phyloP scores from a whole-genome alignment of 2,113 vertebrate genomes.

The Rhineura floridana region DNA sequence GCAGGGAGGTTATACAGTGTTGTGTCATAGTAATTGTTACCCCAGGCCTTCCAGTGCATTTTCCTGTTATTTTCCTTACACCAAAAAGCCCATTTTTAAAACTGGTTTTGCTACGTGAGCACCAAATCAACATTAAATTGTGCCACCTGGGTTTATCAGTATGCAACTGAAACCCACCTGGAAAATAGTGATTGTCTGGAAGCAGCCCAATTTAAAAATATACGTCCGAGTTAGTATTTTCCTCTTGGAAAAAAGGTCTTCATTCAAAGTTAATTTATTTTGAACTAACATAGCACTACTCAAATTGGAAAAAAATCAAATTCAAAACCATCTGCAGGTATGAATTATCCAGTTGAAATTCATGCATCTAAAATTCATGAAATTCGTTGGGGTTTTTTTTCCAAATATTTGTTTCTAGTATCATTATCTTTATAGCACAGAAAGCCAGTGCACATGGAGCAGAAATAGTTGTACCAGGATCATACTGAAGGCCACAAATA shows the following conservation, averaged over 20 bases:
- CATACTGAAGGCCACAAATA: not conserved
- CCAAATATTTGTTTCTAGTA: not conserved
- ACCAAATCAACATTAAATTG: too few relatives aligned
- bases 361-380: not conserved
- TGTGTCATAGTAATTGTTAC: too few relatives aligned
- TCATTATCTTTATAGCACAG: slow-evolving; percentile 2
- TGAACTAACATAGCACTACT: not conserved
- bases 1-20: too few relatives aligned
- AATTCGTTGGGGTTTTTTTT: not conserved
- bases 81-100: too few relatives aligned
- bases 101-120: too few relatives aligned
- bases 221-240: not conserved
- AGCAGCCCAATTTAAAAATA: too few relatives aligned
- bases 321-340: not conserved
- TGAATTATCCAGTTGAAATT: not conserved
- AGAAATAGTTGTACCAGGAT: not conserved
- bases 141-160: too few relatives aligned
- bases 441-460: not conserved
- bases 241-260: not conserved
- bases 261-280: not conserved
- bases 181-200: too few relatives aligned
- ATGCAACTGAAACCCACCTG: too few relatives aligned
- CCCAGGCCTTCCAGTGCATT: too few relatives aligned
- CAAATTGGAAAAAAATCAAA: not conserved
- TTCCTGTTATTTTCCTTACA: too few relatives aligned